Percentiles rank a stretch among this genome's conserved stretches.
phyloP scores from a whole-genome alignment of 2,113 vertebrate genomes.

The Gnathonemus longibarbis region DNA sequence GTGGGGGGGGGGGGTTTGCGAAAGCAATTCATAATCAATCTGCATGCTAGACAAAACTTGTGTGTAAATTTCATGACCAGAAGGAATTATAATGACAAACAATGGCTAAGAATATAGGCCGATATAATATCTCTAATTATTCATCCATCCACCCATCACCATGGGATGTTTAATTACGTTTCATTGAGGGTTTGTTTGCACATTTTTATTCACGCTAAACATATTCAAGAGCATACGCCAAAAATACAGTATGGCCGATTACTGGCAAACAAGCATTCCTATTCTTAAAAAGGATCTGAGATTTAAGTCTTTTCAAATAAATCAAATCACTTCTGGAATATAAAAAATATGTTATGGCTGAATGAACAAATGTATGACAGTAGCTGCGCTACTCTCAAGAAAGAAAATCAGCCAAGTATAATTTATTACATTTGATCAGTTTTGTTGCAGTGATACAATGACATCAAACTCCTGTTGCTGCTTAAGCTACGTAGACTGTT shows the following conservation, averaged over 20 bases:
- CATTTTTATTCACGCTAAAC: background rate
- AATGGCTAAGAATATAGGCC: slow-evolving; percentile 20
- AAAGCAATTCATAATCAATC: background rate
- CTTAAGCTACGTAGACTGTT: background rate
- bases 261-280: background rate
- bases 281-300: slow-evolving; percentile 38
- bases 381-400: background rate
- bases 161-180: background rate
- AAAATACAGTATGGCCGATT: slow-evolving; percentile 2
- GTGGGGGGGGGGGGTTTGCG: background rate
- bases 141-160: background rate
- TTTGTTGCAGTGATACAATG: background rate
- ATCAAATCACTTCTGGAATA: slow-evolving; percentile 47
- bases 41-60: background rate
- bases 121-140: background rate
- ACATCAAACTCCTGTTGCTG: background rate
- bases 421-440: background rate
- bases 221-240: slow-evolving; percentile 11
- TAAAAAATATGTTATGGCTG: background rate
- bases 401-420: background rate
- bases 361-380: slow-evolving; percentile 30
- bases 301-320: slow-evolving; percentile 45
- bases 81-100: slow-evolving; percentile 30
- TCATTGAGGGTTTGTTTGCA: background rate
- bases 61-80: background rate